Conservation (phyloP, 2,797 vertebrate species). For the Anguilla megastoma region DNA sequence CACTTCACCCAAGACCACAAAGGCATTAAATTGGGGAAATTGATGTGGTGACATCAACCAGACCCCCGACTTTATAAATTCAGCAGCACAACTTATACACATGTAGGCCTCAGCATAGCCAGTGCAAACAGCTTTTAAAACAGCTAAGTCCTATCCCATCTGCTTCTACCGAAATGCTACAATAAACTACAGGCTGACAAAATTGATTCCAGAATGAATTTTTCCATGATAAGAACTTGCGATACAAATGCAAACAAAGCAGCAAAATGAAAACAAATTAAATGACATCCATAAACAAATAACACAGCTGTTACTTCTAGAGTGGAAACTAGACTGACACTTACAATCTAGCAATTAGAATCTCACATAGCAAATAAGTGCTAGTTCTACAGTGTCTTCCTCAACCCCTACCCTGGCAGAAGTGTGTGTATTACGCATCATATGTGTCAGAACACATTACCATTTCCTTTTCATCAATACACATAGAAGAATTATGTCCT, state of each 20-base stretch:
- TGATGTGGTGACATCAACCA: background rate
- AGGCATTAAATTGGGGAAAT: background rate
- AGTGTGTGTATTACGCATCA: background rate
- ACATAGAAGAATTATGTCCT: background rate
- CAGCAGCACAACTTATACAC: background rate
- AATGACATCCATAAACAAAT: background rate
- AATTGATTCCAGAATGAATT: background rate
- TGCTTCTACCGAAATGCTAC: background rate
- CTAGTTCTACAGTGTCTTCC: background rate
- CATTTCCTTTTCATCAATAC: background rate
- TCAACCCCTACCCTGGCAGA: background rate
- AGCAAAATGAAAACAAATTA: background rate
- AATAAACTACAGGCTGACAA: background rate
- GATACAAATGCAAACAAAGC: background rate
- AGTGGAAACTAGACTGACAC: background rate
- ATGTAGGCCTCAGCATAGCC: background rate
- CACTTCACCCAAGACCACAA: background rate
- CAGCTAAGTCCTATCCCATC: background rate
- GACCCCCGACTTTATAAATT: background rate
- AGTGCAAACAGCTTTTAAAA: background rate
- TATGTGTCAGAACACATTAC: background rate
- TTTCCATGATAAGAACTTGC: background rate
- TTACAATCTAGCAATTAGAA: background rate
- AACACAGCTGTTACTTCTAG: background rate
- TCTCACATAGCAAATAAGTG: background rate